Percentiles rank a stretch among this genome's conserved stretches.
Evolutionary conservation across 2,113 vertebrate genomes (phyloP).

Genomic region (Paramormyrops kingsleyae): DNA sequence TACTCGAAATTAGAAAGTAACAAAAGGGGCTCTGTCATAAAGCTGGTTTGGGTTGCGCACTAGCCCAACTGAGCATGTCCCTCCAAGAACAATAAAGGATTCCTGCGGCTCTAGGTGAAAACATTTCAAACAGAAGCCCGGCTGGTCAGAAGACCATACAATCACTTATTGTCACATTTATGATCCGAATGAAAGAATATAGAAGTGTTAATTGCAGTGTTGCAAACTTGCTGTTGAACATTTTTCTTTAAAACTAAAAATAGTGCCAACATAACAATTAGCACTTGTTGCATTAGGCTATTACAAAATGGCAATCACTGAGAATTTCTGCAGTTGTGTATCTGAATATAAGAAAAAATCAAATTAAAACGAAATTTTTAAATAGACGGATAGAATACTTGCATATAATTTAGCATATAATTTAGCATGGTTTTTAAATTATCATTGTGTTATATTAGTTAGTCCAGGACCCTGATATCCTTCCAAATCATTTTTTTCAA

Average conservation of each 20-base stretch:
- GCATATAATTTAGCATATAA: background rate
- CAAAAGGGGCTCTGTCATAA: conserved; percentile 56
- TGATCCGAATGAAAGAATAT: conserved; percentile 19
- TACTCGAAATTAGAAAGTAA: conserved; percentile 63
- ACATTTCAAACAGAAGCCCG: conserved; percentile 59
- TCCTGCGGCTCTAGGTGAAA: conserved; percentile 63
- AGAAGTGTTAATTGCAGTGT: background rate
- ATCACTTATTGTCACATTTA: conserved; percentile 52
- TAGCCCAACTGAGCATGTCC: conserved; percentile 55
- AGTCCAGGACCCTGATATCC: background rate
- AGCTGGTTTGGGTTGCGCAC: conserved; percentile 48
- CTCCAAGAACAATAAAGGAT: conserved; percentile 59
- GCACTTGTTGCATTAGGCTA: background rate
- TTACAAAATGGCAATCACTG: background rate
- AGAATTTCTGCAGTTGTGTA: background rate
- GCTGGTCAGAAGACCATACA: conserved; percentile 46
- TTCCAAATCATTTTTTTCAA: background rate
- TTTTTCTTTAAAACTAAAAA: background rate
- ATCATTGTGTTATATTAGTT: background rate
- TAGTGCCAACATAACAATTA: background rate
- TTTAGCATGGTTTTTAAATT: background rate
- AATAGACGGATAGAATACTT: background rate
- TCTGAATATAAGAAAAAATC: background rate
- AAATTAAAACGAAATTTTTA: background rate
- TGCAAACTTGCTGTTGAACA: background rate